Evolutionary conservation across 2,797 vertebrate genomes (phyloP).

Genomic region (Danio jaintianensis): DNA sequence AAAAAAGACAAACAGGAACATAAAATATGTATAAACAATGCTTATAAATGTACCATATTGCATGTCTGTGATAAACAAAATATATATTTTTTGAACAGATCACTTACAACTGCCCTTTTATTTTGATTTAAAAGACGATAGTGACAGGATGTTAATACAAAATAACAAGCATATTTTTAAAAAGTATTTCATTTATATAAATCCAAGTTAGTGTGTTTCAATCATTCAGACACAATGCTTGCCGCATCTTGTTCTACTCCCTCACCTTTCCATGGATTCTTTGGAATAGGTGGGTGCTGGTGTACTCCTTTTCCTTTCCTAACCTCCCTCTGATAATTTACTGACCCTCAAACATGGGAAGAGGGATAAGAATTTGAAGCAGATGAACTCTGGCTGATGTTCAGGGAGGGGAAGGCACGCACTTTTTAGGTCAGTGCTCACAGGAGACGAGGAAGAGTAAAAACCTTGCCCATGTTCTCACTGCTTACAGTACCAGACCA

Average conservation of each 20-base stretch:
- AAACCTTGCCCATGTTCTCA: conserved; percentile 68
- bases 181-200: too few relatives aligned
- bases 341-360: neutral
- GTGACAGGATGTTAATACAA: too few relatives aligned
- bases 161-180: too few relatives aligned
- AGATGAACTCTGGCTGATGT: conserved; percentile 45
- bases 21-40: too few relatives aligned
- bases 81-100: too few relatives aligned
- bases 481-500: conserved; percentile 68
- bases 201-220: too few relatives aligned
- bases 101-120: too few relatives aligned
- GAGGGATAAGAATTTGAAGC: conserved; percentile 21
- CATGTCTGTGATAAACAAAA: too few relatives aligned
- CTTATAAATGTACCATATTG: too few relatives aligned
- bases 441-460: conserved; percentile 74
- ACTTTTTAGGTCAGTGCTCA: conserved; percentile 83
- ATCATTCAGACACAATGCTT: conserved; percentile 29
- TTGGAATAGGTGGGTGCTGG: conserved; percentile 6
- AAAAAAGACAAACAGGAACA: too few relatives aligned
- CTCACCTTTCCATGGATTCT: conserved; percentile 29
- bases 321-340: conserved; percentile 64
- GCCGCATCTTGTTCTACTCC: conserved; percentile 23
- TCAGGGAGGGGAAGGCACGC: conserved; percentile 77
- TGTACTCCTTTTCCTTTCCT: conserved; percentile 51
- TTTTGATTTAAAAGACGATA: too few relatives aligned